These are phyloP conservation scores for Falco biarmicus DNA, from an alignment of 2,797 vertebrate genomes.

Conservation along the genomic window DNA sequence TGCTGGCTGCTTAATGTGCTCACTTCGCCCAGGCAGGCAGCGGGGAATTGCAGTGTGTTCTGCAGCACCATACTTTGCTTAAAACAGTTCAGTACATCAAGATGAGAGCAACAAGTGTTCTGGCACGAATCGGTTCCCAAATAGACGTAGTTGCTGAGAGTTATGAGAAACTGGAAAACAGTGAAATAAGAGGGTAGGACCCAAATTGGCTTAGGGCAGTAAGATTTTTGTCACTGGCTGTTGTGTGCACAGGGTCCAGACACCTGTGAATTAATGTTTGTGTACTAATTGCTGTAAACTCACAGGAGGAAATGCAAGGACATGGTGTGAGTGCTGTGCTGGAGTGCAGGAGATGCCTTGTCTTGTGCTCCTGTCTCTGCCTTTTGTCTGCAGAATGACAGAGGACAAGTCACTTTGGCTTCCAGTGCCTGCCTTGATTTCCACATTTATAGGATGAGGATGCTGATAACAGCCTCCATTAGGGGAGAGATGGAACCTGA, in stretches of 20 bases:
- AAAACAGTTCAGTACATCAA: not conserved
- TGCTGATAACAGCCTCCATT: not conserved
- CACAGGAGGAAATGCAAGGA: not conserved
- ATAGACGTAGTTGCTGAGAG: not conserved
- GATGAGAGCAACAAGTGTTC: not conserved
- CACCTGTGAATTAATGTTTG: not conserved
- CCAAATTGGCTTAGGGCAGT: not conserved
- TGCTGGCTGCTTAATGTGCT: not conserved
- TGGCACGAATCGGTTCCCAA: not conserved
- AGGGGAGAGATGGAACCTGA: not conserved
- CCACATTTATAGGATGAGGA: not conserved
- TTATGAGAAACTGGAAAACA: not conserved
- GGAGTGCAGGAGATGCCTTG: not conserved
- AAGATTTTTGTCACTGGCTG: not conserved
- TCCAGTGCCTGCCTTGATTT: not conserved
- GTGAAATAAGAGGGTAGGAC: not conserved
- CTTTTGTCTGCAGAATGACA: not conserved
- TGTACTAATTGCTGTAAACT: not conserved
- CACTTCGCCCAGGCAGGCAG: not conserved
- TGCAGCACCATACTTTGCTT: not conserved
- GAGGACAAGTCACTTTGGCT: not conserved
- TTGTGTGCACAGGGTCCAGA: not conserved
- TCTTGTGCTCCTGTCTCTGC: not conserved
- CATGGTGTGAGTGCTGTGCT: not conserved
- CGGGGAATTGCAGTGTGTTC: not conserved